Evolutionary conservation across 2,113 vertebrate genomes (phyloP), one percentile per base, ranked within the genome.

Genomic region (Dasyornis broadbenti): DNA sequence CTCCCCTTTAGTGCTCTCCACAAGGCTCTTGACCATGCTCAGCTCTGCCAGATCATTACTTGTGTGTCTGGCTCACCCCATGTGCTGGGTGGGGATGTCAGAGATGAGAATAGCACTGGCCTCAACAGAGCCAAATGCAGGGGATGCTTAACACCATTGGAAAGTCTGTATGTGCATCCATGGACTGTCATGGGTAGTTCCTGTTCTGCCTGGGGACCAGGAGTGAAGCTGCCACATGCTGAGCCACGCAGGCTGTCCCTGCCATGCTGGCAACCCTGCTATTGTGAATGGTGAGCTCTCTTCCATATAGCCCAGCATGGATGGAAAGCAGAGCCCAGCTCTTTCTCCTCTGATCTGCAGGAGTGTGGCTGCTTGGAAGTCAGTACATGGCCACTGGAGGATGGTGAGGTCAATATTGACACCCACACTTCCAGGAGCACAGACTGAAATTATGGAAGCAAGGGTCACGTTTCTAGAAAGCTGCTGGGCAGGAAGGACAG

Each of bases 311-410:
- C n/a, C 44, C 37, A 68, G 19, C 31, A 44, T 54, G 57, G 42
- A 26, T 14, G 24, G 49, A n/a, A 80, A 72, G 66, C 45, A 69
- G 59, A 83, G 31, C 10, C 59, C 31, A 65, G 40, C 14, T 88
- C 40, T 61, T 31, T 33, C 15, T 73, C 13, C 49, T 59, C 39
- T 69, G 24, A 61, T 35, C 50, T 2, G 1, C 35, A 39, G 40
- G 28, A 87, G 9, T 23, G 9, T 57, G 1, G 0, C 76, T 89
- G 53, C 50, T 50, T 53, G 19, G 31, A 24, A 80, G 40, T 24
- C 77, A 78, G 60, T 45, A 26, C 0, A 0, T 5, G 50, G 45
- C 42, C 28, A 13, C n/a, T 0, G 1, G 7, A 49, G 18, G 44
- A 42, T 50, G 60, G 24, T 39, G 50, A 60, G 77, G 33, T 23